Evolutionary conservation across 1,140 invertebrate genomes (phyloP).

Genomic region (Antheraea mylitta): DNA sequence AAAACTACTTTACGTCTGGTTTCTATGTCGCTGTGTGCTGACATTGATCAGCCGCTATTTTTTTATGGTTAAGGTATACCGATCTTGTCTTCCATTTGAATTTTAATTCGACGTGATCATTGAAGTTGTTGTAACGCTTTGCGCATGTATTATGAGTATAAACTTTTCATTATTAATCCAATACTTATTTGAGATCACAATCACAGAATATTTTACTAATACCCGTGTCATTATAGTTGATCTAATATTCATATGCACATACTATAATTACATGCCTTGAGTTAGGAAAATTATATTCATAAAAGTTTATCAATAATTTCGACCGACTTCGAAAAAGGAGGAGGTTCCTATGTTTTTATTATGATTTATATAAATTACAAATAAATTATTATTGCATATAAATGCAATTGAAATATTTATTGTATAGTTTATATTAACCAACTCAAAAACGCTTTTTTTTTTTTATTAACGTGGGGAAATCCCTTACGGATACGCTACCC

Average conservation of each 20-base stretch:
- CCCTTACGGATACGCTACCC: too few relatives aligned
- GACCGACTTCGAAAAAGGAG: too few relatives aligned
- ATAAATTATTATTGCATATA: too few relatives aligned
- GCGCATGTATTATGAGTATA: conserved; percentile 3
- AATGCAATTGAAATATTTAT: too few relatives aligned
- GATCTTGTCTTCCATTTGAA: conserved; percentile 47
- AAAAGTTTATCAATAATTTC: too few relatives aligned
- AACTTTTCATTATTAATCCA: conserved; percentile 1
- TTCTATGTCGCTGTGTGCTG: conserved; percentile 30
- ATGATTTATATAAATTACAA: too few relatives aligned
- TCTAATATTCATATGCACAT: background rate
- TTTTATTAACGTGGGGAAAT: too few relatives aligned
- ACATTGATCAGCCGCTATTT: conserved; percentile 29
- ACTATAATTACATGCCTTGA: background rate
- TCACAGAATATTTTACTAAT: background rate
- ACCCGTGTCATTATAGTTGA: background rate
- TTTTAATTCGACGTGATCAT: conserved; percentile 48
- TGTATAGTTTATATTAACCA: too few relatives aligned
- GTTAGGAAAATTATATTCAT: too few relatives aligned
- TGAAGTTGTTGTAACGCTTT: conserved; percentile 5
- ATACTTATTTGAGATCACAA: background rate
- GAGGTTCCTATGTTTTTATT: too few relatives aligned
- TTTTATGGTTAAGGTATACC: conserved; percentile 46
- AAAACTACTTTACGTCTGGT: conserved; percentile 44
- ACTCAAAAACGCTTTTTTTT: too few relatives aligned